Conservation (phyloP, 2,797 vertebrate species). For the Mus minutoides region DNA sequence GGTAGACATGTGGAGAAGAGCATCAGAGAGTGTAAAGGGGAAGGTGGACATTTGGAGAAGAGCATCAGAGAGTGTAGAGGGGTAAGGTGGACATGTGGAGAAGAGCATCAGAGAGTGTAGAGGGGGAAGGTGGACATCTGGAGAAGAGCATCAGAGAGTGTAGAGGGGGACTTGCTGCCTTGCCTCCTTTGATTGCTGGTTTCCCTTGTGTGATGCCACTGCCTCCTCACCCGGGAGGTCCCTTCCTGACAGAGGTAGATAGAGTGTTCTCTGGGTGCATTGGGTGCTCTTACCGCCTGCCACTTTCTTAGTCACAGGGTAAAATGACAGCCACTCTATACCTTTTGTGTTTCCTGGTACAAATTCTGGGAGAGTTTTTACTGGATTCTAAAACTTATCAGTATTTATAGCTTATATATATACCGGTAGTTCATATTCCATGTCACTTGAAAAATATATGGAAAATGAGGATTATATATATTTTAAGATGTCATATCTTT, state of each 20-base stretch:
- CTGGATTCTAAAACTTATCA: not conserved
- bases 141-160: not conserved
- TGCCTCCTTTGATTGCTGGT: not conserved
- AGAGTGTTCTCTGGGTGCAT: not conserved
- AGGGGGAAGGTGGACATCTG: not conserved
- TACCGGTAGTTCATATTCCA: not conserved
- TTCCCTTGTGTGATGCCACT: not conserved
- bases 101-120: too few relatives aligned
- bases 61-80: too few relatives aligned
- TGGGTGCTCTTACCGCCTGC: not conserved
- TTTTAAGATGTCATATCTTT: constrained; percentile 3
- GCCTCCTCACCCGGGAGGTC: not conserved
- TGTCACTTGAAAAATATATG: not conserved
- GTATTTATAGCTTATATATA: not conserved
- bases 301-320: not conserved
- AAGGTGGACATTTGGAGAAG: too few relatives aligned
- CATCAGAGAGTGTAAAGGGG: too few relatives aligned
- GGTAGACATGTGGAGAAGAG: too few relatives aligned
- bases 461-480: not conserved
- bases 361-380: not conserved
- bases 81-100: too few relatives aligned
- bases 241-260: not conserved
- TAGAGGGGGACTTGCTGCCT: not conserved
- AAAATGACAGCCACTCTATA: not conserved
- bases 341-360: not conserved